These are phyloP conservation scores for Cyrtonyx montezumae DNA, from an alignment of 2,113 vertebrate species.

Conservation along the genomic window DNA sequence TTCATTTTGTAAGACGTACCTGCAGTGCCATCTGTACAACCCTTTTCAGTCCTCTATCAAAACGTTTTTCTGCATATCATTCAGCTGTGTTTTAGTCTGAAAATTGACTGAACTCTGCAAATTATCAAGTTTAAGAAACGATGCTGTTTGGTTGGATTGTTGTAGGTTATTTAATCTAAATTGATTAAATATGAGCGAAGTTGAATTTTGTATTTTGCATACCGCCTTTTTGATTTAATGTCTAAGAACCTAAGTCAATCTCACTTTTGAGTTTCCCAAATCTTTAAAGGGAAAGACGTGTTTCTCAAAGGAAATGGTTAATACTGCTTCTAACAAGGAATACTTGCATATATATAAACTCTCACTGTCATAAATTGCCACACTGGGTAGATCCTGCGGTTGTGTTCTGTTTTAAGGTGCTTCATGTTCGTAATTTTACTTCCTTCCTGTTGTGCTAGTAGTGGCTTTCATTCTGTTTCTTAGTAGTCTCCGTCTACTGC, in stretches of 20 bases:
- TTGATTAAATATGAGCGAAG: not conserved
- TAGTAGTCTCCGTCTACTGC: not conserved
- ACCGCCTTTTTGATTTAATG: not conserved
- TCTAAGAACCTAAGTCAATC: not conserved
- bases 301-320: not conserved
- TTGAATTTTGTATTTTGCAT: not conserved
- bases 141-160: not conserved
- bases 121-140: not conserved
- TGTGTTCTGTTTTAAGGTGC: not conserved
- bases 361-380: not conserved
- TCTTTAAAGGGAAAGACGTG: not conserved
- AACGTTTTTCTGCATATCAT: not conserved
- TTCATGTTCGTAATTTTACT: not conserved
- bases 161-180: not conserved
- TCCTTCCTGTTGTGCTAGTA: not conserved
- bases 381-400: not conserved
- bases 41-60: fast-evolving
- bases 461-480: not conserved
- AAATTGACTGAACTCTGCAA: not conserved
- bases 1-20: not conserved
- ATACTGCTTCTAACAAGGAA: too few species aligned
- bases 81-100: not conserved
- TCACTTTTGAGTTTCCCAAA: not conserved
- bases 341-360: not conserved
- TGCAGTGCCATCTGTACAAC: not conserved